Evolutionary conservation across 2,797 vertebrate species (phyloP).

Genomic region (Austrolebias charrua): DNA sequence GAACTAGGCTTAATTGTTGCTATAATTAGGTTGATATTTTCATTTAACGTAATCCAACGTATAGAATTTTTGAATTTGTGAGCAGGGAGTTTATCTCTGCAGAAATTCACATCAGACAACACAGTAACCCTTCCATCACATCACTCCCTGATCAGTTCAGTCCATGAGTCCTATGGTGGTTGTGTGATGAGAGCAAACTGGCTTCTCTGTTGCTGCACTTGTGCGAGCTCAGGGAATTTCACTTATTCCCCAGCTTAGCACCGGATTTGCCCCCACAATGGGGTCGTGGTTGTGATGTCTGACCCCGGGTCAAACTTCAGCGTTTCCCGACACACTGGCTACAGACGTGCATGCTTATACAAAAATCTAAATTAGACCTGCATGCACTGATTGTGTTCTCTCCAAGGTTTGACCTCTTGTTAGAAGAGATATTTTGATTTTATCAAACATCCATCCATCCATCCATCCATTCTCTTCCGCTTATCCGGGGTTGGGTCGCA

Average conservation of each 20-base stretch:
- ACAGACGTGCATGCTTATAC: conserved; percentile 61
- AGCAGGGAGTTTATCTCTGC: neutral
- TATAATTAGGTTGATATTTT: neutral
- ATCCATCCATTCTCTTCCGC: too few relatives aligned
- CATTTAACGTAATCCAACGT: neutral
- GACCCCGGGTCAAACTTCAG: conserved; percentile 82
- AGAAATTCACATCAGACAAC: neutral
- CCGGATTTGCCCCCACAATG: conserved; percentile 90
- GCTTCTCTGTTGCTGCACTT: conserved; percentile 65
- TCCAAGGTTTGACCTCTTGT: neutral
- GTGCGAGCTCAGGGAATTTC: conserved; percentile 88
- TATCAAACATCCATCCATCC: too few relatives aligned
- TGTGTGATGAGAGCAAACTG: conserved; percentile 27
- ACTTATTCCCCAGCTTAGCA: conserved; percentile 87
- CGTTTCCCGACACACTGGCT: conserved; percentile 65
- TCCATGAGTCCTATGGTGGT: conserved; percentile 44
- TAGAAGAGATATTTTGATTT: too few relatives aligned
- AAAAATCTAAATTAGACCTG: neutral
- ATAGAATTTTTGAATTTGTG: neutral
- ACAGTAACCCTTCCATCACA: conserved; percentile 9
- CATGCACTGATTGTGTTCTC: conserved; percentile 2
- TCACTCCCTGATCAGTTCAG: conserved; percentile 13
- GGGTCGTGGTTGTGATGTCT: conserved; percentile 82
- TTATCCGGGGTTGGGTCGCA: too few relatives aligned
- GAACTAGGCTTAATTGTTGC: neutral